Percentiles rank a stretch among this genome's conserved stretches.
Conservation (phyloP, 2,797 vertebrate species). For the Rallus crepitans region DNA sequence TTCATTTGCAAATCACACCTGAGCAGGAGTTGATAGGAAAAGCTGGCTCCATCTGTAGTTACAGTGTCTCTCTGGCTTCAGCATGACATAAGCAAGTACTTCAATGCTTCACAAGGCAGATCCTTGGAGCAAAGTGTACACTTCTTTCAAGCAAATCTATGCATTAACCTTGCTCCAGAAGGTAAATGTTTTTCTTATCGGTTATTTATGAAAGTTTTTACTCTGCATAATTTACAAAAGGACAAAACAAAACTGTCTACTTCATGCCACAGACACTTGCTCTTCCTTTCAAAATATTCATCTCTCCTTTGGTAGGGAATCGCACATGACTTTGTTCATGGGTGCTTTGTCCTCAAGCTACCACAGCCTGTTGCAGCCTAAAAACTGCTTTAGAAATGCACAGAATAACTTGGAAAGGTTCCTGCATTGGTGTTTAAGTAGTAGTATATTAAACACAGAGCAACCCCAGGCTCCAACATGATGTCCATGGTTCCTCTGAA, state of each 20-base stretch:
- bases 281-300: not conserved
- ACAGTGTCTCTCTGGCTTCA: conserved; percentile 12
- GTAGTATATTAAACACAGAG: not conserved
- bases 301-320: not conserved
- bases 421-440: not conserved
- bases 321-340: not conserved
- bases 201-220: conserved; percentile 33
- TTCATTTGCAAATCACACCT: conserved; percentile 64
- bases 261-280: not conserved
- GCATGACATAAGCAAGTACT: not conserved
- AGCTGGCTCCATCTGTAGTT: conserved; percentile 13
- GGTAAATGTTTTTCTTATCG: not conserved
- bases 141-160: conserved; percentile 16
- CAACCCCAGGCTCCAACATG: not conserved
- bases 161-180: conserved; percentile 28
- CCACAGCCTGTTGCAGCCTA: not conserved
- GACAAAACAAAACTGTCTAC: not conserved
- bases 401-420: not conserved
- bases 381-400: not conserved
- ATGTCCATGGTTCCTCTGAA: not conserved
- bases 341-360: not conserved
- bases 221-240: conserved; percentile 15
- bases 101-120: not conserved
- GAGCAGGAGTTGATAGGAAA: conserved; percentile 22
- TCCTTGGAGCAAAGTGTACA: not conserved